Evolutionary conservation across 2,888 invertebrate genomes (phyloP).

Genomic region (Eulithis prunata): DNA sequence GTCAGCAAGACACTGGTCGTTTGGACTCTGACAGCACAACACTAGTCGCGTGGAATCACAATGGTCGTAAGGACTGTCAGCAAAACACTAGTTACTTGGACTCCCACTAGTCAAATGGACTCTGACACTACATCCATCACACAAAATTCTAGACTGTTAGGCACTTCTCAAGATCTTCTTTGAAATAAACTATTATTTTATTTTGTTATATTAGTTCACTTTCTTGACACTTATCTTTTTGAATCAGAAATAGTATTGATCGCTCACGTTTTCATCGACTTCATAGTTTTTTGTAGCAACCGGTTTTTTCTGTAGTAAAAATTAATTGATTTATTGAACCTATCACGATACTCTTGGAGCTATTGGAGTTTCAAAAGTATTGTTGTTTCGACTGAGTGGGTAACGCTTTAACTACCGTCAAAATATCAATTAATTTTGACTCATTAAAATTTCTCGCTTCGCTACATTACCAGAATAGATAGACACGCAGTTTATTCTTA

Average conservation of each 20-base stretch:
- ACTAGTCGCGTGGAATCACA: background rate
- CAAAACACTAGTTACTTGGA: background rate
- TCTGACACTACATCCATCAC: no score
- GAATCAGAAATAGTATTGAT: background rate
- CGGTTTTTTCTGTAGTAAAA: conserved; percentile 11
- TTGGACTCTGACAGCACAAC: background rate
- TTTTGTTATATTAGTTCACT: no score
- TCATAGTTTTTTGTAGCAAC: conserved; percentile 1
- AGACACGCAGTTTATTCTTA: conserved; percentile 16
- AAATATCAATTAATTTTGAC: conserved; percentile 71
- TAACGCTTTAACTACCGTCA: conserved; percentile 55
- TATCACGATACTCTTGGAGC: conserved; percentile 36
- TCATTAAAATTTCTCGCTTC: conserved; percentile 65
- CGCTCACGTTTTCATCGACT: background rate
- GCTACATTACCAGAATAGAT: conserved; percentile 34
- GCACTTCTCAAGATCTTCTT: no score
- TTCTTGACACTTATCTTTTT: background rate
- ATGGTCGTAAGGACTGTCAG: background rate
- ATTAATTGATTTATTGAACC: conserved; percentile 27
- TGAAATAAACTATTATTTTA: no score
- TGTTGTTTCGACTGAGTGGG: conserved; percentile 51
- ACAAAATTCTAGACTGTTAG: no score
- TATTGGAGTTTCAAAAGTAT: conserved; percentile 32
- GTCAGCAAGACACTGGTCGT: background rate
- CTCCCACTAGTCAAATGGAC: no score